Conservation (phyloP, 2,797 vertebrate species). For the Acanthis flammea region DNA sequence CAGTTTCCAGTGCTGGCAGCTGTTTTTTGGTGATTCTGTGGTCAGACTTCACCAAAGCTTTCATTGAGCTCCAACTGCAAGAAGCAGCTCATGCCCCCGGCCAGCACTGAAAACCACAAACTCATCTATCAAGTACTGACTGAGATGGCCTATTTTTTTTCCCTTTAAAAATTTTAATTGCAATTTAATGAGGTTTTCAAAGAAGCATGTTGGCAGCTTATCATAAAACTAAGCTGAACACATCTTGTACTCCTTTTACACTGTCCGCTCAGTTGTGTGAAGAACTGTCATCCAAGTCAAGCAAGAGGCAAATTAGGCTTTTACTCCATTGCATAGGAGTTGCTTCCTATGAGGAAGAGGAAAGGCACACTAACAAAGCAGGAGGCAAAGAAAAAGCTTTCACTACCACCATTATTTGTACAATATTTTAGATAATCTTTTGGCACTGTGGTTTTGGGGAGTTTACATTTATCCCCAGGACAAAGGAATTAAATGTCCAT, state of each 20-base stretch:
- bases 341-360: background rate
- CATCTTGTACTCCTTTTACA: background rate
- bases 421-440: background rate
- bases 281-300: background rate
- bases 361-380: background rate
- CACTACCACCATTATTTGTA: background rate
- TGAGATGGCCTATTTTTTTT: background rate
- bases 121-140: background rate
- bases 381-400: background rate
- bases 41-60: background rate
- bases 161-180: background rate
- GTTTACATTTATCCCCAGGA: background rate
- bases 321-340: background rate
- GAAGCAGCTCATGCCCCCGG: background rate
- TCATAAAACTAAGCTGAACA: background rate
- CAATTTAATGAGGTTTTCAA: conserved; percentile 28
- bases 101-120: background rate
- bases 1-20: background rate
- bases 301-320: background rate
- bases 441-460: background rate
- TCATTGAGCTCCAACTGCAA: background rate
- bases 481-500: background rate
- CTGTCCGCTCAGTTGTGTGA: background rate
- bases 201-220: background rate
- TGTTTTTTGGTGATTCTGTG: background rate